phyloP scores from a whole-genome alignment of 2,797 vertebrate species.

The Chrosomus eos region DNA sequence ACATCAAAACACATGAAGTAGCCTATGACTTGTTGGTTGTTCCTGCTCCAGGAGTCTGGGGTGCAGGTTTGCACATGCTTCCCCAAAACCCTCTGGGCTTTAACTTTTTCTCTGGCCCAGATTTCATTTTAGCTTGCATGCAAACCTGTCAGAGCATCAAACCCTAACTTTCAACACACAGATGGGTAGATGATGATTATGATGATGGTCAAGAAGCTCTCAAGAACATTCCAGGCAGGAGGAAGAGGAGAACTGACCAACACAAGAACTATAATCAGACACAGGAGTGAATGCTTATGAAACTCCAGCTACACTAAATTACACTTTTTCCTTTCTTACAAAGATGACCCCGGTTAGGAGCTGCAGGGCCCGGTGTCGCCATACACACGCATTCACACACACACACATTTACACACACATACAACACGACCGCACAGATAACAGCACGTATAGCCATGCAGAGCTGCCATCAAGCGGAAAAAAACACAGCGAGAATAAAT shows the following conservation, averaged over 20 bases:
- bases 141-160: conserved; percentile 12
- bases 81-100: conserved; percentile 45
- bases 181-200: conserved; percentile 59
- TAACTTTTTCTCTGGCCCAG: conserved; percentile 63
- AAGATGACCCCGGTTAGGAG: conserved; percentile 68
- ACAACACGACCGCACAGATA: conserved; percentile 59
- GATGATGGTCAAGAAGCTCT: conserved; percentile 63
- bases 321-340: conserved; percentile 65
- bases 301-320: conserved; percentile 53
- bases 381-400: conserved; percentile 64
- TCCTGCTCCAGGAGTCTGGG: conserved; percentile 34
- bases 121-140: conserved; percentile 58
- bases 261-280: conserved; percentile 48
- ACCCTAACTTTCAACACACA: conserved; percentile 71
- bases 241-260: conserved; percentile 62
- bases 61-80: conserved; percentile 55
- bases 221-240: conserved; percentile 73
- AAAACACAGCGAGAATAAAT: conserved; percentile 66
- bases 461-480: conserved; percentile 72
- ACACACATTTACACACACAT: conserved; percentile 59
- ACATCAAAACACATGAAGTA: conserved; percentile 17
- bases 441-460: conserved; percentile 78
- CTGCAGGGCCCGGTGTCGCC: conserved; percentile 81
- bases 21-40: conserved; percentile 61
- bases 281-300: conserved; percentile 30